These are phyloP conservation scores for Clarias gariepinus DNA, from an alignment of 2,113 vertebrate genomes.

Conservation along the genomic window DNA sequence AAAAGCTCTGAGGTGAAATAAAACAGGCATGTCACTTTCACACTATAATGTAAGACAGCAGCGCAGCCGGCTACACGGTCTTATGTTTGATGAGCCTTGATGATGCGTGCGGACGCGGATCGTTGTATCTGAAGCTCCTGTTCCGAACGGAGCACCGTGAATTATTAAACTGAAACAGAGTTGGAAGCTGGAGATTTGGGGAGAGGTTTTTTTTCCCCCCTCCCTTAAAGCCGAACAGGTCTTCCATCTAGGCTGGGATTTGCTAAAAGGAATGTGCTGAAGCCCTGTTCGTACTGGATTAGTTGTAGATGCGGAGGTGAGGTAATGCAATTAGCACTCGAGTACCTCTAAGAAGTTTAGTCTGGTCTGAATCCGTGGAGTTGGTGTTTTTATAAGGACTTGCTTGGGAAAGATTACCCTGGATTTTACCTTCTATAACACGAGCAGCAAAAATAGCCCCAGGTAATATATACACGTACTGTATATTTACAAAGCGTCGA, in stretches of 20 bases:
- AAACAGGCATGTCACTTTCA: not conserved
- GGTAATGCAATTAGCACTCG: not conserved
- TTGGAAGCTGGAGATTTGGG: not conserved
- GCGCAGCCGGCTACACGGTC: not conserved
- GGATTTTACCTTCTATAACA: not conserved
- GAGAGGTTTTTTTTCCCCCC: no score
- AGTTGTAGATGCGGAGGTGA: not conserved
- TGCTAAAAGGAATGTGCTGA: conserved; percentile 34
- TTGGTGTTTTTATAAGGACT: not conserved
- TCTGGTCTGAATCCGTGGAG: not conserved
- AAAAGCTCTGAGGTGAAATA: not conserved
- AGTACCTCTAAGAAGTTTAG: not conserved
- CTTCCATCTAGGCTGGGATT: conserved; percentile 12
- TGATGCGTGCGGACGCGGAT: conserved; percentile 16
- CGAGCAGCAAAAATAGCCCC: not conserved
- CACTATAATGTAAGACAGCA: not conserved
- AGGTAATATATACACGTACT: not conserved
- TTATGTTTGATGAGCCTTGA: not conserved
- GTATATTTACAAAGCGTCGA: not conserved
- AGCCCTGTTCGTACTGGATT: conserved; percentile 14
- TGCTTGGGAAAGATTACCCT: not conserved
- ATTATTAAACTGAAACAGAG: conserved; percentile 45
- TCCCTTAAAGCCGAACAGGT: not conserved
- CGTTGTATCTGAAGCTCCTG: not conserved
- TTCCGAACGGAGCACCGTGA: conserved; percentile 22